A percentile compares a stretch with the other conserved stretches of the same genome.
Conservation (phyloP, 2,888 invertebrate genomes). For the Idaea straminata region DNA sequence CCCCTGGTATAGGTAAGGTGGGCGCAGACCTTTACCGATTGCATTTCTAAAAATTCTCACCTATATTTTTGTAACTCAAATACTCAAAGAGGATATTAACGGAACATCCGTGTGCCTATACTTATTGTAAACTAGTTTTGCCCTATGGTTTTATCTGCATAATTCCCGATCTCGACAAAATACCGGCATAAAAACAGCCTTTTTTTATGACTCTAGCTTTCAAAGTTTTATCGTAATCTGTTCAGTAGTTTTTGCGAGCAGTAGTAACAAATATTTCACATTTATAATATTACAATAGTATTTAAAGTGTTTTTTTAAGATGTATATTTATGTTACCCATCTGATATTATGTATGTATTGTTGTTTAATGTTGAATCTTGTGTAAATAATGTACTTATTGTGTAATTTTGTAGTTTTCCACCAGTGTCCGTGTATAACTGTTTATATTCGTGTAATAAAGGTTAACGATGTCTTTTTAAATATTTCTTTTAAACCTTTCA, state of each 20-base stretch:
- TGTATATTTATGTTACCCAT: conserved; percentile 37
- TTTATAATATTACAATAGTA: conserved; percentile 18
- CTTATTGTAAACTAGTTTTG: not conserved
- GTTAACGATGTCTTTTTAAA: conserved; percentile 46
- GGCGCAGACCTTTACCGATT: too few species aligned
- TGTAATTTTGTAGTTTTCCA: conserved; percentile 71
- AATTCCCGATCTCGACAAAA: not conserved
- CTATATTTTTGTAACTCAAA: not conserved
- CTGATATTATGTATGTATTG: conserved; percentile 29
- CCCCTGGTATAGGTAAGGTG: too few species aligned
- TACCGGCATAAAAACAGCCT: not conserved
- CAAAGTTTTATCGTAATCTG: not conserved
- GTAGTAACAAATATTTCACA: not conserved
- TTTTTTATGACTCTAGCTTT: not conserved
- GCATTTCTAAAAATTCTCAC: not conserved
- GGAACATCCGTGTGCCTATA: conserved; percentile 37
- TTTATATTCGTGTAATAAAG: conserved; percentile 73
- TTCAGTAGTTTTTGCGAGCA: not conserved
- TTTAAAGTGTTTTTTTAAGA: conserved; percentile 7
- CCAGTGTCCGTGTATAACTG: conserved; percentile 65
- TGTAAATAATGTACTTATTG: conserved; percentile 58
- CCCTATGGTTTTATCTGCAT: not conserved
- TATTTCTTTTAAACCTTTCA: conserved; percentile 18
- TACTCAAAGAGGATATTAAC: conserved; percentile 11
- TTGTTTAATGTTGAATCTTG: conserved; percentile 35